Conservation (phyloP, 2,113 vertebrate species). For the Alethe castanea region DNA sequence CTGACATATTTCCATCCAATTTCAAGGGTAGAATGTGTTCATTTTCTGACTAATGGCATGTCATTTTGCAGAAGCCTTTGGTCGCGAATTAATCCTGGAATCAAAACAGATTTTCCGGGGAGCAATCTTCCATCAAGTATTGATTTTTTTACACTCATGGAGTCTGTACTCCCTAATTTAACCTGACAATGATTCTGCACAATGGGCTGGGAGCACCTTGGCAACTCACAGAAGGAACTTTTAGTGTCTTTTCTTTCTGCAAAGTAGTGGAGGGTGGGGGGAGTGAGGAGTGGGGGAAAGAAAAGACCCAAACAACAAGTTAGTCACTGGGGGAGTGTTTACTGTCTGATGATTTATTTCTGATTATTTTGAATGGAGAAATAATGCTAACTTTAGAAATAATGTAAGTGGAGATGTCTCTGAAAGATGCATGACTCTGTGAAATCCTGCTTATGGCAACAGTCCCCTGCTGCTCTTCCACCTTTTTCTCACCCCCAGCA, state of each 20-base stretch:
- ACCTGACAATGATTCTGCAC: constrained; percentile 98
- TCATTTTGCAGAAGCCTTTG: constrained; percentile 99
- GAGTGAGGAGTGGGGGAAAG: constrained; percentile 36
- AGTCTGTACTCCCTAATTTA: constrained; percentile 99
- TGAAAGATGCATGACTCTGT: constrained; percentile 36
- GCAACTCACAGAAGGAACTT: constrained; percentile 93
- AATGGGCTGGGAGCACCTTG: constrained; percentile 99
- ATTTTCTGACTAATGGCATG: constrained; percentile 99
- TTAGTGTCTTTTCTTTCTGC: constrained; percentile 81
- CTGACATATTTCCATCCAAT: constrained; percentile 99
- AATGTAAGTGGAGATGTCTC: constrained; percentile 11
- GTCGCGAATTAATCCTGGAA: constrained; percentile 99
- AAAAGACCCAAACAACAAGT: constrained; percentile 70
- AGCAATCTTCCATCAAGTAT: constrained; percentile 99
- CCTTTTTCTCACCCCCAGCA: constrained; percentile 27
- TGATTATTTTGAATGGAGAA: constrained; percentile 78
- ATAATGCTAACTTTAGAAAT: constrained; percentile 70
- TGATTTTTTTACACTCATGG: constrained; percentile 99
- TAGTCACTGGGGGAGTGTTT: constrained; percentile 61
- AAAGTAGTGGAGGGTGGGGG: constrained; percentile 69
- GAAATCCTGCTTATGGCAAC: constrained; percentile 63
- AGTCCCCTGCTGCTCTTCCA: constrained; percentile 38
- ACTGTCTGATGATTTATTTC: constrained; percentile 78
- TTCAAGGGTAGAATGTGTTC: constrained; percentile 99
- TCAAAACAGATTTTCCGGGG: constrained; percentile 99